phyloP scores from a whole-genome alignment of 2,113 vertebrate species.

The Mugil cephalus region DNA sequence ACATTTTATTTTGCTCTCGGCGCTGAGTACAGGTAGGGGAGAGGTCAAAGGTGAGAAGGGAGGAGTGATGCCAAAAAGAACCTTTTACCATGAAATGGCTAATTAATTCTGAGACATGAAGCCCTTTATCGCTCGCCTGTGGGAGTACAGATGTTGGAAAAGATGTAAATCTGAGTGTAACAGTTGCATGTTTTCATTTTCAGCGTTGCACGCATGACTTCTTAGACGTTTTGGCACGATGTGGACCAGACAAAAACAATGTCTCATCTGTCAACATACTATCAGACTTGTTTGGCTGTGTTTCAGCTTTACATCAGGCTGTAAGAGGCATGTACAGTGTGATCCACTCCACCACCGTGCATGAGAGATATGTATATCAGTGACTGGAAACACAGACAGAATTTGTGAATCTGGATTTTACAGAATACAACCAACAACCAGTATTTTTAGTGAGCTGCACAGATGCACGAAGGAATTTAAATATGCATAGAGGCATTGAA shows the following conservation, averaged over 20 bases:
- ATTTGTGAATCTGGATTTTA: neutral
- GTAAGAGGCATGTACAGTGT: neutral
- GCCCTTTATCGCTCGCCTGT: constrained; percentile 11
- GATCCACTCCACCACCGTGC: neutral
- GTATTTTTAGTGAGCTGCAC: too few relatives aligned
- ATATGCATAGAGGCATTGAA: too few relatives aligned
- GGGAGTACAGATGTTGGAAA: constrained; percentile 39
- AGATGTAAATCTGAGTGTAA: constrained; percentile 56
- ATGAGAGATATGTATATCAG: constrained; percentile 3
- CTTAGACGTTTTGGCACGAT: constrained; percentile 55
- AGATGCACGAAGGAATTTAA: too few relatives aligned
- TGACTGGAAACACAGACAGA: neutral
- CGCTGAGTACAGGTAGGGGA: neutral
- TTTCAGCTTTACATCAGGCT: neutral
- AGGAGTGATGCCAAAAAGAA: neutral
- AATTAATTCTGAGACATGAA: constrained; percentile 14
- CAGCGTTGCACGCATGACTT: constrained; percentile 52
- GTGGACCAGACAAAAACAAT: constrained; percentile 73
- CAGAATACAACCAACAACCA: neutral
- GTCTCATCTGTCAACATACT: constrained; percentile 56
- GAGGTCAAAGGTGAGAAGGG: constrained; percentile 47
- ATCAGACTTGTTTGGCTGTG: constrained; percentile 33
- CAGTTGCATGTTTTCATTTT: constrained; percentile 60
- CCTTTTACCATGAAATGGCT: constrained; percentile 10
- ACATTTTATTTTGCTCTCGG: neutral